Base-by-base conservation (phyloP, 2,113 vertebrate genomes). In the Phylloscopus whistleri region DNA sequence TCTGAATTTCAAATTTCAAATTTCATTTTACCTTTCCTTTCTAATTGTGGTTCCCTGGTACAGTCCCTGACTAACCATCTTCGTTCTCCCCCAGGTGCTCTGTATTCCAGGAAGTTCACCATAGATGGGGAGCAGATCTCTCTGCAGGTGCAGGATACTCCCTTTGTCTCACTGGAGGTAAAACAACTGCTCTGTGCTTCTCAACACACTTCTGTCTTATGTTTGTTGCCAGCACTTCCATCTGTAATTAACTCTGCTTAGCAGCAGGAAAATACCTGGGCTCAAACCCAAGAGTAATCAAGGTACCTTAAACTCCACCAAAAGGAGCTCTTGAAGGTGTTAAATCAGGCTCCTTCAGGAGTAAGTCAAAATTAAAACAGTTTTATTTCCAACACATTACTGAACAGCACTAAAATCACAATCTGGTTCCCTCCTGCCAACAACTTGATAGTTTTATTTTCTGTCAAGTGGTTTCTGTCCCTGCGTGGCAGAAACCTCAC, bases 61-160 rank as follows among this genome's bases (percentile, higher is more conserved):
- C 60, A 76, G 67, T 4, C 62, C 53, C 66, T 67, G n/a, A 83
- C 23, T 75, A 15, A 87, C 10, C 9, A 22, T 85, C 13, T 83
- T 64, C 18, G 51, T 96, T 92, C 84, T 84, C 78, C 52, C 22
- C n/a, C 93, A 99, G 99, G 99, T 76, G 99, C 99, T 55, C 93
- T 99, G 78, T 99, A 99, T 81, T 99, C 99, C 92, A 98, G 99
- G 81, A 99, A 99, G 95, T 98, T 99, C 95, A 98, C 94, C 22
- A 97, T 99, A 80, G 99, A 99, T 30, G 98, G 98, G 43, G 99
- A 99, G 74, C 98, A 99, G 96, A 98, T 99, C 93, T 99, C 98
- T 14, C 97, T 99, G 39, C 99, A 99, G 98, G 98, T 99, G 88
- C 99, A 99, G 96, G 99, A 99, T 22, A 99, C 98, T 35, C 99